Base-by-base conservation (phyloP, 2,888 invertebrate genomes). In the Iphiclides podalirius region DNA sequence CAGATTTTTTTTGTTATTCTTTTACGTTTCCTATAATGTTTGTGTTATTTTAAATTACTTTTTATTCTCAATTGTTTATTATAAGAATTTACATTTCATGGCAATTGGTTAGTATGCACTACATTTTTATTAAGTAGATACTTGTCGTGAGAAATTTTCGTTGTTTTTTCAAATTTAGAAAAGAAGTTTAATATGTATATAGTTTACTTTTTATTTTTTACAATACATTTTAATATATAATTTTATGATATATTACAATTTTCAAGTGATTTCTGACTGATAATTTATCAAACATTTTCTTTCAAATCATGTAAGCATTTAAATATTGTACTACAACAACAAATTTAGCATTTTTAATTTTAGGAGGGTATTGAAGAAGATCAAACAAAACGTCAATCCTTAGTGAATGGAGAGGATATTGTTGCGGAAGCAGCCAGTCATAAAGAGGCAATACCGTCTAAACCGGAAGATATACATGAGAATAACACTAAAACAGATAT, bases 331-430 rank as follows among this genome's bases (percentile, higher is more conserved):
- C 33, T 42, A 33, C 39, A 34, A 45, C 47, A 51, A 45, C 44
- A 45, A 41, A 45, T 50, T 12, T 52, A 41, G 54, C 43, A 33
- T 58, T 53, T 55, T 67, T 68, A 71, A 64, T 82, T 85, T 67
- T 83, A 85, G 85, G 84, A 72, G 57, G 60, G 63, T 75, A 79
- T 64, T 64, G 77, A 78, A 41, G 81, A 76, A 63, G 76, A 74
- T 53, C 71, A 75, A 70, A 65, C 70, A 65, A 85, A 85, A 63
- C 70, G 69, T 46, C 72, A 74, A 62, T 67, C 75, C 28, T 67
- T 87, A 58, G 70, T 86, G 54, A 87, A 88, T 53, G 87, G 87
- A 46, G 87, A 86, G 65, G 85, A 88, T 55, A 81, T 75, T 52
- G 83, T 79, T 23, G 80, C 83, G 3, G 83, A 75, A 57, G 81